Evolutionary conservation across 2,888 invertebrate species (phyloP), one percentile per base, ranked within the genome.

Genomic region (Ornithoptera priamus): DNA sequence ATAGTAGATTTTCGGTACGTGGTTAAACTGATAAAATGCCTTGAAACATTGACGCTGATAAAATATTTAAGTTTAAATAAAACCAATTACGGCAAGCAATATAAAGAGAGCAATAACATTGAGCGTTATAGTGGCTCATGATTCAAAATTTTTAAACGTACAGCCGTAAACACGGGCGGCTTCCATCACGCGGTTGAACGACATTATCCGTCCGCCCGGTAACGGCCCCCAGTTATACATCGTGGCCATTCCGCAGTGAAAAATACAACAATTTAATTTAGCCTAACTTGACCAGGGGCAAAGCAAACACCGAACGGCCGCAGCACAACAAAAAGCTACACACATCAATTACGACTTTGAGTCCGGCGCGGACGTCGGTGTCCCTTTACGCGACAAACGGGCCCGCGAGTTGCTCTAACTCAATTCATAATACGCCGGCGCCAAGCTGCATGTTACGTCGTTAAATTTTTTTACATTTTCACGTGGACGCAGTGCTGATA

Each of bases 181-280:
- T 74, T 72, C 75, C 75, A 75, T 70, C 74, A 75, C 70, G 75
- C 75, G 78, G 75, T 79, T 78, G 84, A 88, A 88, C 79, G 83
- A 84, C 80, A 85, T 86, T 87, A 87, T 80, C 77, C 80, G 78
- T 79, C 77, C 81, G 77, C 82, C 84, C 87, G 87, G 86, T 87
- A 87, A 81, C 81, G 75, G 75, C 77, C 80, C 79, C 77, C 80
- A 77, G 82, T 78, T 80, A 81, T 82, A 80, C 81, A 76, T 80
- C 80, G 82, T 79, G 80, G 84, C 85, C 81, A 85, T 89, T 89
- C 86, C 83, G 85, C 83, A 85, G 84, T 82, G 81, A 89, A 90
- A 91, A 91, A 90, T 88, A 88, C 86, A 88, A 88, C 88, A 90
- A 90, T 90, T 90, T 91, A 89, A 92, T 92, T 92, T 90, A 83